Conservation (phyloP, 2,113 vertebrate species). For the Campylomormyrus tamandua region DNA sequence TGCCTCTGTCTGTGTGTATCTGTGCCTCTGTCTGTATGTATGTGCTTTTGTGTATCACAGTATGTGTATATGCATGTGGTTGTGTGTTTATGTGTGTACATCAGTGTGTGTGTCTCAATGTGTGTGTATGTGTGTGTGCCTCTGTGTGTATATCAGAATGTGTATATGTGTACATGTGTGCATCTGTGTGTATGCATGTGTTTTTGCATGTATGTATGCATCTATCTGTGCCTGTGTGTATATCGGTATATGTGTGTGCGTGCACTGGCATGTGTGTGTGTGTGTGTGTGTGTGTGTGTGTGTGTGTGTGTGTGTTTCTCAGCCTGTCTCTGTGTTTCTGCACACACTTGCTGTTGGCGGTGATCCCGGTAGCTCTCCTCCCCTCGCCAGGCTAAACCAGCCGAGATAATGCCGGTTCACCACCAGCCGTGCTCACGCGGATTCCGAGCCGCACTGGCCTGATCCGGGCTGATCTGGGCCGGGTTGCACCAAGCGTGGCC, state of each 20-base stretch:
- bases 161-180: neutral
- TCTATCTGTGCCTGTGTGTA: neutral
- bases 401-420: slow-evolving; percentile 61
- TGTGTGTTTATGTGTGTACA: neutral
- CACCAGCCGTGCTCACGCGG: slow-evolving; percentile 44
- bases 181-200: neutral
- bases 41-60: neutral
- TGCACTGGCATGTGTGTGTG: neutral
- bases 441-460: neutral
- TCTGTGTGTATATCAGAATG: neutral
- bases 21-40: neutral
- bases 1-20: too few species aligned
- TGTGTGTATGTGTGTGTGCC: neutral
- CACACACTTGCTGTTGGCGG: slow-evolving; percentile 30
- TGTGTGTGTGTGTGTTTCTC: neutral
- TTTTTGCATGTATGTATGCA: neutral
- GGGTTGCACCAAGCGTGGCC: neutral
- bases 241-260: neutral
- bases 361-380: slow-evolving; percentile 17
- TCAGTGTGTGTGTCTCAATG: neutral
- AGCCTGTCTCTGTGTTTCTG: neutral
- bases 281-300: neutral
- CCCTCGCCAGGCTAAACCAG: slow-evolving; percentile 57
- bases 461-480: neutral
- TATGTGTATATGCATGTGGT: neutral